Evolutionary conservation across 2,888 invertebrate species (phyloP).

Genomic region (Caenorhabditis sp.): DNA sequence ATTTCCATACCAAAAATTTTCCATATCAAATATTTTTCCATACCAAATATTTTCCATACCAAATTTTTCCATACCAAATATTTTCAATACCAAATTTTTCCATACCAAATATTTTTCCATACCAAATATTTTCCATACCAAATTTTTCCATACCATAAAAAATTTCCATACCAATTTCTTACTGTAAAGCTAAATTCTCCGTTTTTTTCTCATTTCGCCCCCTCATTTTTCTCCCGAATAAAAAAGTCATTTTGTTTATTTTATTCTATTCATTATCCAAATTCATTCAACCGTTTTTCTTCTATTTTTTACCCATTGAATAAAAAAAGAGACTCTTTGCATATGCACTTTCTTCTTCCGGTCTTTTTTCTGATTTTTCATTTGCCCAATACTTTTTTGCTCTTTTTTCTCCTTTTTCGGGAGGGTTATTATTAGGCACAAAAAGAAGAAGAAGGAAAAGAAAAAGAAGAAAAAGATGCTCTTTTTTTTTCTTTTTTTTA

Average conservation of each 20-base stretch:
- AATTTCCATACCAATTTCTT: too few species aligned
- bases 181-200: too few species aligned
- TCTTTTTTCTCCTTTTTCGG: not conserved
- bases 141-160: too few species aligned
- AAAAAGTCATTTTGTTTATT: not conserved
- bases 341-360: not conserved
- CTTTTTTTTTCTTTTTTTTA: not conserved
- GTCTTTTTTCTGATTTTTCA: not conserved
- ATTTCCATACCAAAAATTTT: too few species aligned
- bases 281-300: not conserved
- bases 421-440: not conserved
- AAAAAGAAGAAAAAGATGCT: not conserved
- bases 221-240: not conserved
- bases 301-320: not conserved
- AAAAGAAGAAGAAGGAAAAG: not conserved
- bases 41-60: too few species aligned
- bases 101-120: too few species aligned
- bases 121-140: too few species aligned
- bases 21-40: too few species aligned
- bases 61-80: too few species aligned
- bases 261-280: not conserved
- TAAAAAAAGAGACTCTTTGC: not conserved
- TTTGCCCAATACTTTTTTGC: not conserved
- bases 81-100: too few species aligned
- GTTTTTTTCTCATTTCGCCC: not conserved